These are phyloP conservation scores for Caenorhabditis remanei DNA, from an alignment of 1,140 invertebrate genomes.

Conservation along the genomic window DNA sequence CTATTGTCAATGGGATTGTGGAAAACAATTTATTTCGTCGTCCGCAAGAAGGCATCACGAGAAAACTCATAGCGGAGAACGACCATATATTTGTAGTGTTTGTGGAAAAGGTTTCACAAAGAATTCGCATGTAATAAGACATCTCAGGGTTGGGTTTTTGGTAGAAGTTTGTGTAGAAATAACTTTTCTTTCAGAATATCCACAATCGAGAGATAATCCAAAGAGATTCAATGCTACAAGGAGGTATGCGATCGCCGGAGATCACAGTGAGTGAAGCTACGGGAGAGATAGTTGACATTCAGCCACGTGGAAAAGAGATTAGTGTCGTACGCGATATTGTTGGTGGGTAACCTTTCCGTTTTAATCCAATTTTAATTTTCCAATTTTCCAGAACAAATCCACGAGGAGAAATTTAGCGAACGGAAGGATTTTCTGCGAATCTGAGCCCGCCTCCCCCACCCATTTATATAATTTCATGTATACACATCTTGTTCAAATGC, in stretches of 20 bases:
- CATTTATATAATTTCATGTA: too few species aligned
- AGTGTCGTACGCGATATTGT: conserved; percentile 12
- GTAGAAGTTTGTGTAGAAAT: not conserved
- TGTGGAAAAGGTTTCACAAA: conserved; percentile 22
- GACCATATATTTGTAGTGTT: conserved; percentile 35
- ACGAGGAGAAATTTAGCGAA: not conserved
- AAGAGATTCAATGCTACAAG: not conserved
- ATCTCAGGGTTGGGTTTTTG: not conserved
- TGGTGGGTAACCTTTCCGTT: not conserved
- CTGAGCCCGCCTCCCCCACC: not conserved
- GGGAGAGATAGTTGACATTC: not conserved
- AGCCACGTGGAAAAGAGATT: conserved; percentile 13
- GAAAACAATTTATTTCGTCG: conserved; percentile 12
- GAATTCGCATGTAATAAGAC: conserved; percentile 31
- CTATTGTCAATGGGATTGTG: conserved; percentile 35
- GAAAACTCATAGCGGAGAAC: conserved; percentile 34
- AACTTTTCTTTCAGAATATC: conserved; percentile 12
- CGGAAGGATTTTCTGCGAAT: not conserved
- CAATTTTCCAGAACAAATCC: conserved; percentile 35
- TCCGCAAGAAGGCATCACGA: conserved; percentile 32
- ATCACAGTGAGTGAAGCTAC: too few species aligned
- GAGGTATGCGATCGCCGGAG: not conserved
- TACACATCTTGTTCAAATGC: too few species aligned
- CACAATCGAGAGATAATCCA: not conserved
- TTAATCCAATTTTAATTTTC: conserved; percentile 10